A percentile compares a stretch with the other conserved stretches of the same genome.
Conservation (phyloP, 2,797 vertebrate species). For the Falco columbarius region DNA sequence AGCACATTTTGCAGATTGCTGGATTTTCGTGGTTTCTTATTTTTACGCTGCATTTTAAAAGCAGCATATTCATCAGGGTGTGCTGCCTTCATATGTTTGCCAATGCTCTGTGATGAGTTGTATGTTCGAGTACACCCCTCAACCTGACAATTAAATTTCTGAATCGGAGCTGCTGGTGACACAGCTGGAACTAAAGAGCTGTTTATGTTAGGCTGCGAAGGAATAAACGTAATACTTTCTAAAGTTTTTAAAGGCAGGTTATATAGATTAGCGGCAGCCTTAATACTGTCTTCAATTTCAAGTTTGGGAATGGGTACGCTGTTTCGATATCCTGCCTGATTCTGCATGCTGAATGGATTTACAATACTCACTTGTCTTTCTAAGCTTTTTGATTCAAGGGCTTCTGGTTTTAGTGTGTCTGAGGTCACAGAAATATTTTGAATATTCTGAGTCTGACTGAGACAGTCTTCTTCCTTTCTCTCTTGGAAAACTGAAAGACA, state of each 20-base stretch:
- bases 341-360: constrained; percentile 73
- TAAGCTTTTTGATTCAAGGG: constrained; percentile 71
- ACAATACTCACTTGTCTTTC: constrained; percentile 74
- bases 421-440: constrained; percentile 65
- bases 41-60: constrained; percentile 87
- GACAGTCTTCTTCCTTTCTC: constrained; percentile 64
- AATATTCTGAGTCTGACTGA: constrained; percentile 57
- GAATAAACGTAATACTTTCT: constrained; percentile 73
- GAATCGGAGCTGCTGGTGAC: constrained; percentile 68
- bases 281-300: constrained; percentile 75
- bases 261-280: constrained; percentile 72
- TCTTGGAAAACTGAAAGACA: constrained; percentile 75
- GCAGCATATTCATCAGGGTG: constrained; percentile 92
- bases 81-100: constrained; percentile 93
- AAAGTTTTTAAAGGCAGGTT: constrained; percentile 78
- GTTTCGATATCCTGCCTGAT: constrained; percentile 70
- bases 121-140: constrained; percentile 90
- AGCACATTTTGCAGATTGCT: constrained; percentile 45
- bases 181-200: constrained; percentile 63
- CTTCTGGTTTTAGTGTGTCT: constrained; percentile 70
- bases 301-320: constrained; percentile 72
- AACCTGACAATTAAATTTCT: constrained; percentile 89
- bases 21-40: constrained; percentile 79
- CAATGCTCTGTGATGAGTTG: constrained; percentile 90
- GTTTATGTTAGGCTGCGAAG: constrained; percentile 62